Evolutionary conservation across 1,140 invertebrate genomes (phyloP).

Genomic region (Choristoneura fumiferana): DNA sequence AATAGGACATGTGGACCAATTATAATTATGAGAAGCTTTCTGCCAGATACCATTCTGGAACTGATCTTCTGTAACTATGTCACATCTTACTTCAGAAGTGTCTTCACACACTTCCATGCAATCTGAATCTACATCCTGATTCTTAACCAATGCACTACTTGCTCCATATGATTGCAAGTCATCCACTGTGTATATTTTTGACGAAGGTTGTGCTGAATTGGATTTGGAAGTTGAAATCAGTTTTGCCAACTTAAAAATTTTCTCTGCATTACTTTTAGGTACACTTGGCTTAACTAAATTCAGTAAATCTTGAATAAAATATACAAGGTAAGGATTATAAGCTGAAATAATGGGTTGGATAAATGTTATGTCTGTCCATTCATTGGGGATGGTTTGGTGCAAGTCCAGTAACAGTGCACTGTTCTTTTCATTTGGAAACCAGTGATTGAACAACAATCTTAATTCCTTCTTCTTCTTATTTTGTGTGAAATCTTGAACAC

Average conservation of each 20-base stretch:
- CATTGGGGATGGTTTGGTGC: conserved; percentile 47
- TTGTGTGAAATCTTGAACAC: conserved; percentile 24
- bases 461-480: conserved; percentile 47
- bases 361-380: conserved; percentile 54
- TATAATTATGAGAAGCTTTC: conserved; percentile 35
- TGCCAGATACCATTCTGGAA: conserved; percentile 46
- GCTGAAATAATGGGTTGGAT: conserved; percentile 55
- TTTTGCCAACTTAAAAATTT: conserved; percentile 57
- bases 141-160: background rate
- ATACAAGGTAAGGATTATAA: conserved; percentile 60
- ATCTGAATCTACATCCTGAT: conserved; percentile 6
- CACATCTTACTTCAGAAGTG: background rate
- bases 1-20: conserved; percentile 53
- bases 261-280: conserved; percentile 37
- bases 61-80: conserved; percentile 11
- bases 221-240: conserved; percentile 52
- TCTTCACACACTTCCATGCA: conserved; percentile 15
- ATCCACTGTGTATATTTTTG: conserved; percentile 57
- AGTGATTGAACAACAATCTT: conserved; percentile 50
- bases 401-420: conserved; percentile 53
- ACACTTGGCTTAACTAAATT: conserved; percentile 52
- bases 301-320: conserved; percentile 57
- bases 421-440: conserved; percentile 64
- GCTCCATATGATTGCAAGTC: conserved; percentile 41
- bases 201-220: conserved; percentile 29